Percentiles rank a stretch among this genome's conserved stretches.
Conservation (phyloP, 2,888 invertebrate species). For the Thysanoteuthis rhombus region DNA sequence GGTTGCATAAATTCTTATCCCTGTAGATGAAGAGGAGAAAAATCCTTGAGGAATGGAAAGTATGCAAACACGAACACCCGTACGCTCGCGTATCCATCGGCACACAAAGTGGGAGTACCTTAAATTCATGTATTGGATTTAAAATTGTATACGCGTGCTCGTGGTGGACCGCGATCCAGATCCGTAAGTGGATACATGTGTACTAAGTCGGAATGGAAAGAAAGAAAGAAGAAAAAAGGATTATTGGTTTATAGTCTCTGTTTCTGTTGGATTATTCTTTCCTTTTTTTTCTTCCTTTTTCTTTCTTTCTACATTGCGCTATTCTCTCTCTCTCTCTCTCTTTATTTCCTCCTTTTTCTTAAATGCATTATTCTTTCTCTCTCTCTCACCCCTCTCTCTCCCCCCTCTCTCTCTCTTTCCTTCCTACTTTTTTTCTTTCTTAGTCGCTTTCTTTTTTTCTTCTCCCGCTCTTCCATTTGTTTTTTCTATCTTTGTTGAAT, state of each 20-base stretch:
- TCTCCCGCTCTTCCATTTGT: conserved; percentile 17
- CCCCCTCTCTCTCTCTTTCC: conserved; percentile 33
- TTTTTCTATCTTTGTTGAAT: background rate
- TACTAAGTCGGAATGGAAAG: background rate
- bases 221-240: background rate
- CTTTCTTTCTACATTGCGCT: background rate
- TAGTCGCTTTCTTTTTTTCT: conserved; percentile 31
- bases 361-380: too few relatives aligned
- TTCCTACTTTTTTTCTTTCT: conserved; percentile 23
- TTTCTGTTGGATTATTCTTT: background rate
- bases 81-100: background rate
- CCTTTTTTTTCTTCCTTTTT: background rate
- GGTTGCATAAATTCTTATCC: background rate
- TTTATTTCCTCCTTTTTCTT: background rate
- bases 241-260: background rate
- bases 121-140: background rate
- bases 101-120: background rate
- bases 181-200: too few relatives aligned
- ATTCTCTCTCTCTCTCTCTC: background rate
- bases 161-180: background rate
- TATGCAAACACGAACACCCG: background rate
- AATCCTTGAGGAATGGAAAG: background rate
- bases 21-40: background rate
- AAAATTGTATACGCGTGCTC: background rate
- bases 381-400: conserved; percentile 28